These are phyloP conservation scores for Pangasius sanitwongsei DNA, from an alignment of 2,797 vertebrate genomes.

Conservation along the genomic window DNA sequence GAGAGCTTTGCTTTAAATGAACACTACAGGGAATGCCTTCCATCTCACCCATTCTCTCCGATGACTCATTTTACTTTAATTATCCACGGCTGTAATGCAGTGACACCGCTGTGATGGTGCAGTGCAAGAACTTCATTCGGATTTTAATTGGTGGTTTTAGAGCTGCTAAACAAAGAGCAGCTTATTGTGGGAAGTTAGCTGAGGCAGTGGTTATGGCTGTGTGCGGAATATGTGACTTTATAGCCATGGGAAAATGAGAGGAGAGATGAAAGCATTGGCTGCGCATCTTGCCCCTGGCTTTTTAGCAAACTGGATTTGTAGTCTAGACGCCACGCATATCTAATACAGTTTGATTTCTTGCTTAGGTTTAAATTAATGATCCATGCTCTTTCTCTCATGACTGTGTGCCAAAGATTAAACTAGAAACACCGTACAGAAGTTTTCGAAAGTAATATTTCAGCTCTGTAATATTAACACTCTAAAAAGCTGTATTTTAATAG, in stretches of 20 bases:
- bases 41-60: conserved; percentile 4
- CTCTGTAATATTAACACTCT: not conserved
- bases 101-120: conserved; percentile 21
- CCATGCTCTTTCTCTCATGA: conserved; percentile 22
- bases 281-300: conserved; percentile 24
- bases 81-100: conserved; percentile 21
- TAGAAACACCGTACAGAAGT: not conserved
- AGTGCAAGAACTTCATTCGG: conserved; percentile 39
- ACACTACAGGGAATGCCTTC: conserved; percentile 26
- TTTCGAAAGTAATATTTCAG: not conserved
- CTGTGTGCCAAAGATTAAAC: conserved; percentile 23
- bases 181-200: conserved; percentile 54
- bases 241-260: conserved; percentile 55
- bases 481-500: not conserved
- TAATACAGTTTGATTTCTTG: conserved; percentile 46
- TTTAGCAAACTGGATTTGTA: conserved; percentile 36
- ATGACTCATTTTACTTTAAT: conserved; percentile 45
- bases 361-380: conserved; percentile 46
- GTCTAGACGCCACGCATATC: conserved; percentile 52
- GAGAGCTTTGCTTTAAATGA: not conserved
- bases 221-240: conserved; percentile 51
- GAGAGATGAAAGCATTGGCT: conserved; percentile 32
- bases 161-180: conserved; percentile 49
- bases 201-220: conserved; percentile 49
- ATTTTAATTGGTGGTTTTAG: conserved; percentile 56